Percentiles rank a stretch among this genome's conserved stretches.
phyloP scores from a whole-genome alignment of 2,113 vertebrate species.

The Sinocyclocheilus anshuiensis region DNA sequence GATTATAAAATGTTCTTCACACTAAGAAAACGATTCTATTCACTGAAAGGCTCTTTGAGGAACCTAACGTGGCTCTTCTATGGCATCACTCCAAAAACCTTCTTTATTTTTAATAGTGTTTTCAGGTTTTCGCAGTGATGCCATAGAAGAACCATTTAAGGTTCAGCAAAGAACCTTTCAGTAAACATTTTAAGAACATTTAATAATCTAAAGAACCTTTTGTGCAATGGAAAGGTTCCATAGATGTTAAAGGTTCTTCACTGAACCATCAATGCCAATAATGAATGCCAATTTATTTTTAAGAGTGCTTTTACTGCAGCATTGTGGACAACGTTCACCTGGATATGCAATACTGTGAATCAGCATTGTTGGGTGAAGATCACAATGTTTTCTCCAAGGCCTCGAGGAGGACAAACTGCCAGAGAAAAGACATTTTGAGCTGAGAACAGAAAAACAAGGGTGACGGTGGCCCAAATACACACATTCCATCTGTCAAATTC shows the following conservation, averaged over 20 bases:
- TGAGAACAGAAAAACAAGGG: slow-evolving; percentile 25
- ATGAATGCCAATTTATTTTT: background rate
- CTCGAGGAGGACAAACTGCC: background rate
- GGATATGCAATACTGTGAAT: slow-evolving; percentile 1
- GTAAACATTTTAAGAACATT: background rate
- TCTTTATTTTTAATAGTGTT: too few relatives aligned
- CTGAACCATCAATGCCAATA: background rate
- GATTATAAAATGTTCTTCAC: too few relatives aligned
- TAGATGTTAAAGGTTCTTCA: background rate
- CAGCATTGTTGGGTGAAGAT: slow-evolving; percentile 14
- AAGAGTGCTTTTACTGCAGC: slow-evolving; percentile 21
- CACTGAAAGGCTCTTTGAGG: too few relatives aligned
- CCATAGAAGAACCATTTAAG: too few relatives aligned
- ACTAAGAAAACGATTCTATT: too few relatives aligned
- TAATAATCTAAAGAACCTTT: background rate
- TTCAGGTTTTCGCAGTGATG: too few relatives aligned
- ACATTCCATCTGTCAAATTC: slow-evolving; percentile 31
- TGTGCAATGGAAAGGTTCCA: background rate
- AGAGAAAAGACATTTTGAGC: background rate
- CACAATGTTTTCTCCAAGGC: slow-evolving; percentile 6
- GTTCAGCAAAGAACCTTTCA: background rate
- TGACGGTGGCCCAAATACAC: slow-evolving; percentile 18
- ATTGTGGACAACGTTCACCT: slow-evolving; percentile 31
- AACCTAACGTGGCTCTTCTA: too few relatives aligned
- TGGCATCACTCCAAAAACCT: too few relatives aligned